Evolutionary conservation across 2,888 invertebrate genomes (phyloP), one percentile per base, ranked within the genome.

Genomic region (Priocnemis perturbator): DNA sequence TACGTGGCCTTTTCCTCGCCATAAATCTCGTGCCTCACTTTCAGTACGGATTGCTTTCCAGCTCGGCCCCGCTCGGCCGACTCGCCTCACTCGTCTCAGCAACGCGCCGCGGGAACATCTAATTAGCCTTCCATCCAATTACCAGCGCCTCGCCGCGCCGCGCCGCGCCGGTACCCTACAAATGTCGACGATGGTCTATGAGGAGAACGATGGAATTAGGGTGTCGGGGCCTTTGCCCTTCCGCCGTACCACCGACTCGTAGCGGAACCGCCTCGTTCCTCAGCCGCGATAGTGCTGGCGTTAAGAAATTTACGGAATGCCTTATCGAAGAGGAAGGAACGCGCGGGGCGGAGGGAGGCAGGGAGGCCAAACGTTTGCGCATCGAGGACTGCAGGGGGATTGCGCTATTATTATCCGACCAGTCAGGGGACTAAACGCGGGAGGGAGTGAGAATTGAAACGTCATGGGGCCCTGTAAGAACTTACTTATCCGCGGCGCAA

Each of bases 1-100:
- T 65, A 68, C 65, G 61, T 69, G 71, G 67, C 65, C 71, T 69
- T 73, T 71, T 68, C 79, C 57, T 73, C 70, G 60, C 70, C 67
- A 71, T 79, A 77, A 75, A 79, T 79, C 79, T 77, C 71, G n/a
- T 37, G 19, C 65, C 47, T 75, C 75, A 69, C 78, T 78, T 76
- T 73, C 67, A 64, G 69, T 63, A 65, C 64, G 63, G 73, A 75
- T 79, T 77, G 77, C 73, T 47, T 72, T 58, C 67, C 58, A 53
- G 64, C 50, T 47, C 58, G 58, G 57, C 44, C 60, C 53, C 47
- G 47, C 52, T 20, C 47, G 61, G 52, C 14, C 50, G 23, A 50
- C 37, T 53, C 47, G 58, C 59, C 60, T 61, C 21, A 50, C 45
- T 56, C 56, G 30, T 14, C 26, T 30, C 56, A 21, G 26, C 30